Percentiles rank a stretch among this genome's conserved stretches.
phyloP scores from a whole-genome alignment of 2,797 vertebrate genomes.

The Prunella strophiata region DNA sequence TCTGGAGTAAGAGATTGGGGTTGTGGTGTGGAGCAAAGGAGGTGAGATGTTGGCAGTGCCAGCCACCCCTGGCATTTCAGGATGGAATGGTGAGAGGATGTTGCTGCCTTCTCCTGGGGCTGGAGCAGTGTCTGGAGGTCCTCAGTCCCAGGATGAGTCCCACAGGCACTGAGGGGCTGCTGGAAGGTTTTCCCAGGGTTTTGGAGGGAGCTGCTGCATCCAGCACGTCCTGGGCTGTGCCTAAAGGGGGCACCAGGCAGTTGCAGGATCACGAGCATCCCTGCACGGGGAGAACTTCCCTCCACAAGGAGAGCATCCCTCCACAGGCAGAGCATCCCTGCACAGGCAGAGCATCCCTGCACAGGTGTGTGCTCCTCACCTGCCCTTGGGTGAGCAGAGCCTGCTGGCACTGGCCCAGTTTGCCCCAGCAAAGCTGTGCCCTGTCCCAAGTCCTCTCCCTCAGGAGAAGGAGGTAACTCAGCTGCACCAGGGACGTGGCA shows the following conservation, averaged over 20 bases:
- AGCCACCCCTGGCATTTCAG: neutral
- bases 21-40: neutral
- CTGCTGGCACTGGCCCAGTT: neutral
- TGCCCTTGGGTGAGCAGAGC: neutral
- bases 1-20: neutral
- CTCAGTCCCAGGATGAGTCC: neutral
- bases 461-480: neutral
- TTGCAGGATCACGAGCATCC: neutral
- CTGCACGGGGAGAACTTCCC: no score
- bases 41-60: neutral
- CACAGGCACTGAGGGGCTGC: fast-evolving
- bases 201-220: neutral
- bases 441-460: neutral
- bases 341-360: neutral
- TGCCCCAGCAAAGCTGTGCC: fast-evolving
- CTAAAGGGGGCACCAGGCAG: slow-evolving; percentile 36
- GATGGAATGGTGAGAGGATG: neutral
- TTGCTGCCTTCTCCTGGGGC: neutral
- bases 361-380: neutral
- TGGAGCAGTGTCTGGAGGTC: neutral
- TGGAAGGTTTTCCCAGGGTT: neutral
- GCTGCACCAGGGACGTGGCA: neutral
- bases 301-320: neutral
- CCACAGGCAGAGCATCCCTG: no score
- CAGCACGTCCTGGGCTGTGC: neutral